These are phyloP conservation scores for Caenorhabditis imperialis DNA, from an alignment of 2,888 invertebrate genomes.

Conservation along the genomic window DNA sequence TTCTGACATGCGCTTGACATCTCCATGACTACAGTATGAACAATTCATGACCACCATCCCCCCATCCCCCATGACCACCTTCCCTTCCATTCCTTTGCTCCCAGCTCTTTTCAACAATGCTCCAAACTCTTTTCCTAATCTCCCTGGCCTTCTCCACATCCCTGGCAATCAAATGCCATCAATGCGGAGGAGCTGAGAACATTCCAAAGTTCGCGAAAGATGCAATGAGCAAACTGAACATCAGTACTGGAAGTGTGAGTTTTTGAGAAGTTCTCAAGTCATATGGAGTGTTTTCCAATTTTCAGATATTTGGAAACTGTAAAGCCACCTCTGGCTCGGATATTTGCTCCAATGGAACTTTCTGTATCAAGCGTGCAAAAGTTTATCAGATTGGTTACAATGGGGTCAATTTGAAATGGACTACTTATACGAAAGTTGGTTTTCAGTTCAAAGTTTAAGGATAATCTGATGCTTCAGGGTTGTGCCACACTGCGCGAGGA, in stretches of 20 bases:
- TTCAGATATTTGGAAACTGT: constrained; percentile 41
- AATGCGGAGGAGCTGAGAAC: constrained; percentile 45
- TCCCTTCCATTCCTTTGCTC: too few relatives aligned
- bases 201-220: constrained; percentile 40
- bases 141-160: neutral
- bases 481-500: constrained; percentile 43
- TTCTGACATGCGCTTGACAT: too few relatives aligned
- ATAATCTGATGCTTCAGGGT: too few relatives aligned
- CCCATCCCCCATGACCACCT: too few relatives aligned
- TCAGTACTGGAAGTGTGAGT: constrained; percentile 27
- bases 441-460: too few relatives aligned
- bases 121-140: neutral
- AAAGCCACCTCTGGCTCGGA: constrained; percentile 25
- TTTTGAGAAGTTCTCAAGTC: too few relatives aligned
- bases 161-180: constrained; percentile 28
- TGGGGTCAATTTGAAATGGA: constrained; percentile 49
- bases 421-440: constrained; percentile 39
- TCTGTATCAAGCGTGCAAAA: constrained; percentile 45
- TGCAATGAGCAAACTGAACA: constrained; percentile 32
- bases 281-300: neutral
- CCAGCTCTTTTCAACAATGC: too few relatives aligned
- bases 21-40: too few relatives aligned
- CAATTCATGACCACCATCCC: too few relatives aligned
- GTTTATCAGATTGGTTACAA: constrained; percentile 48
- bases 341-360: constrained; percentile 41